A percentile compares a stretch with the other conserved stretches of the same genome.
phyloP scores from a whole-genome alignment of 2,888 invertebrate species.

The Acronicta leporina region DNA sequence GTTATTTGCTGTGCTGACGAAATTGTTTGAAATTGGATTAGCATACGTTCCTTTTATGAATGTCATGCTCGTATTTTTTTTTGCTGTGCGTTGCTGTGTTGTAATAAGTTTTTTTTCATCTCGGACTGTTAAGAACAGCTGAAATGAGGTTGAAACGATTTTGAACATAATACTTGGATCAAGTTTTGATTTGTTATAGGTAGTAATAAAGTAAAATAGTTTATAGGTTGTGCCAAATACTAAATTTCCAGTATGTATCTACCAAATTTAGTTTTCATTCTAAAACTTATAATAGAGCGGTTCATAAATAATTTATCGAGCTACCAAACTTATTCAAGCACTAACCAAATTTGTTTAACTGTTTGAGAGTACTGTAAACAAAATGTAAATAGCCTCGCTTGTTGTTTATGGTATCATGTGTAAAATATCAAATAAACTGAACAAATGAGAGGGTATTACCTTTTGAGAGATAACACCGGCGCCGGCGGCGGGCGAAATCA shows the following conservation, averaged over 20 bases:
- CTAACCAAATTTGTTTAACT: conserved; percentile 26
- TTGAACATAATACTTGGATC: neutral
- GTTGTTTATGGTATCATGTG: conserved; percentile 65
- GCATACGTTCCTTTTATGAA: conserved; percentile 24
- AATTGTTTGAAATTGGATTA: conserved; percentile 49
- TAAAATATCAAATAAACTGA: conserved; percentile 76
- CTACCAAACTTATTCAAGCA: conserved; percentile 32
- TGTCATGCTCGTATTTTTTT: neutral
- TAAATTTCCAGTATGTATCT: conserved; percentile 14
- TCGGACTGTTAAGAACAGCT: too few relatives aligned
- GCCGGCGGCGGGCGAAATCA: conserved; percentile 80
- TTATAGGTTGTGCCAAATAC: conserved; percentile 5
- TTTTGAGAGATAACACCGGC: conserved; percentile 79
- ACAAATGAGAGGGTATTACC: conserved; percentile 76
- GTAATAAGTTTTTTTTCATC: too few relatives aligned
- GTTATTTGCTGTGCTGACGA: conserved; percentile 50
- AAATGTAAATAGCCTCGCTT: conserved; percentile 51
- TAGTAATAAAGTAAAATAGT: conserved; percentile 15
- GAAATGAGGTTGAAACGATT: too few relatives aligned
- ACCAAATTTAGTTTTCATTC: conserved; percentile 35
- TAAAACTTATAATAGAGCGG: conserved; percentile 36
- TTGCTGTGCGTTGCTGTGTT: too few relatives aligned
- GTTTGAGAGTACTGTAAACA: conserved; percentile 17
- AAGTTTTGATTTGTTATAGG: neutral
- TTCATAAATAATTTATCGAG: conserved; percentile 38